A percentile compares a stretch with the other conserved stretches of the same genome.
phyloP scores from a whole-genome alignment of 2,888 invertebrate genomes.

The Hemicrepidius hirtus region DNA sequence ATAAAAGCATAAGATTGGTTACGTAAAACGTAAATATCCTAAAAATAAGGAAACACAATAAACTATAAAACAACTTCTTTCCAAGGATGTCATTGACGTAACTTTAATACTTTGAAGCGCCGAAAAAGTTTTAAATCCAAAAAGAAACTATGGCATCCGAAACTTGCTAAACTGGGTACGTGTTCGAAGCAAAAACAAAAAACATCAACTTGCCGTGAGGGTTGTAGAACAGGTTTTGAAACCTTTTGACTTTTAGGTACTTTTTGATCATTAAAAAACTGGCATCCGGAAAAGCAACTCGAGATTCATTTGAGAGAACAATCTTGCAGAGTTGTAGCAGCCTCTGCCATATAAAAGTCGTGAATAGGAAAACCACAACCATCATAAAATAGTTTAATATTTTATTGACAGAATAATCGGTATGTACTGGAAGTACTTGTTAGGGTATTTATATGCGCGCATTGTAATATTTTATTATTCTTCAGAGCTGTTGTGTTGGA shows the following conservation, averaged over 20 bases:
- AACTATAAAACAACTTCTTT: conserved; percentile 4
- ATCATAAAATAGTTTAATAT: conserved; percentile 9
- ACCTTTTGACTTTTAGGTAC: conserved; percentile 54
- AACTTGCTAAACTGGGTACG: conserved; percentile 52
- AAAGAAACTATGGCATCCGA: conserved; percentile 36
- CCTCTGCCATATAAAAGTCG: too few relatives aligned
- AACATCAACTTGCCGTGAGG: conserved; percentile 49
- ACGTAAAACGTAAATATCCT: conserved; percentile 5
- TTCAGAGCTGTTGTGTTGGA: conserved; percentile 42
- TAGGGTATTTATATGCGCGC: conserved; percentile 44
- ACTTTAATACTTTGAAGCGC: conserved; percentile 24
- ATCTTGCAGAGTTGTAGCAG: too few relatives aligned
- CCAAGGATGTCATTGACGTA: conserved; percentile 38
- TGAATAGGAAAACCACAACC: conserved; percentile 19
- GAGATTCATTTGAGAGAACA: conserved; percentile 17
- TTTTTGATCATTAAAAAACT: conserved; percentile 56
- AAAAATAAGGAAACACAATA: not conserved
- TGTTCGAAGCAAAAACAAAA: conserved; percentile 46
- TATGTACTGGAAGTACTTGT: conserved; percentile 43
- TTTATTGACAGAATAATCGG: conserved; percentile 44
- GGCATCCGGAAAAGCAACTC: conserved; percentile 55
- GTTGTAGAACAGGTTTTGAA: conserved; percentile 55
- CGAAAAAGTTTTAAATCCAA: conserved; percentile 29
- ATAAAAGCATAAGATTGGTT: not conserved
- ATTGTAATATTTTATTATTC: conserved; percentile 52